phyloP scores from a whole-genome alignment of 2,797 vertebrate genomes.

The Peromyscus melanophrys region DNA sequence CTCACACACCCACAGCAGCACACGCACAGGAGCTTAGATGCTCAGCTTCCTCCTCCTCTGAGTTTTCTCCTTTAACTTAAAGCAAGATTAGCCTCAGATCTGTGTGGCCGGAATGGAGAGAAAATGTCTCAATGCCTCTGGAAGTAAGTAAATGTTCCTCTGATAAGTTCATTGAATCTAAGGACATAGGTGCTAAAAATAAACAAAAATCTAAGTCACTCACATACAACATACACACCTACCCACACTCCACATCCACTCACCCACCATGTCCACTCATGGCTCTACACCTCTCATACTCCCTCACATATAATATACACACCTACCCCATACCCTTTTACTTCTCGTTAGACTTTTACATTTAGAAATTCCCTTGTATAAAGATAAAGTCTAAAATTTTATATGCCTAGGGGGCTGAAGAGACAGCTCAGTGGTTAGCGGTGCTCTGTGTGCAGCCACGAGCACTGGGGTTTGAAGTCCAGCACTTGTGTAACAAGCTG shows the following conservation, averaged over 20 bases:
- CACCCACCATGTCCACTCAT: neutral
- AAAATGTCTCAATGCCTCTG: conserved; percentile 68
- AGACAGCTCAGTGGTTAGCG: neutral
- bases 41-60: conserved; percentile 63
- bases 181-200: conserved; percentile 80
- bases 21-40: conserved; percentile 21
- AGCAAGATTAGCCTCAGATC: conserved; percentile 76
- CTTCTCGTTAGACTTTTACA: neutral
- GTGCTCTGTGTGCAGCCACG: neutral
- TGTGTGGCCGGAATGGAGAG: conserved; percentile 78
- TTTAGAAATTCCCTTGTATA: neutral
- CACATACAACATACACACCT: neutral
- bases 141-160: conserved; percentile 81
- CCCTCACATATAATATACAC: neutral
- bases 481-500: neutral
- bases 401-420: neutral
- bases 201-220: neutral
- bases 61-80: conserved; percentile 67
- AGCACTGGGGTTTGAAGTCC: neutral
- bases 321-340: neutral
- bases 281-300: neutral
- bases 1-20: neutral
- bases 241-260: no score
- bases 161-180: conserved; percentile 82
- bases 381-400: neutral